Conservation (phyloP, 2,797 vertebrate genomes). For the Oreochromis grahami region DNA sequence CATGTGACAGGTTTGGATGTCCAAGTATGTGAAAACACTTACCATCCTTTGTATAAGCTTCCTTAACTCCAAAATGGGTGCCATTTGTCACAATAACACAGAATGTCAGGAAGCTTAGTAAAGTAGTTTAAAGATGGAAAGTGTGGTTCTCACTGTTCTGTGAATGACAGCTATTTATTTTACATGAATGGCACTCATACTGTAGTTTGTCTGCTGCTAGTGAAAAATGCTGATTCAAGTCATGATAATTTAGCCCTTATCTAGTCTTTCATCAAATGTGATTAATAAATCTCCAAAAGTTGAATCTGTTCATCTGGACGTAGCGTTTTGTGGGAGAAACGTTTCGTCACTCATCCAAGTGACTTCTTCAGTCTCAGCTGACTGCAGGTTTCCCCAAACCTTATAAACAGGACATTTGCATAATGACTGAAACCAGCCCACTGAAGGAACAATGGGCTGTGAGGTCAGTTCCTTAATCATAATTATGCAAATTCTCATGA, state of each 20-base stretch:
- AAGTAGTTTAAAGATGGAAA: background rate
- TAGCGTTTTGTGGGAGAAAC: too few species aligned
- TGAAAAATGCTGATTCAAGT: background rate
- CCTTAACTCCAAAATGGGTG: background rate
- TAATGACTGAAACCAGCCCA: too few species aligned
- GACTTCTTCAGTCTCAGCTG: too few species aligned
- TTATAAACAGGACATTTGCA: too few species aligned
- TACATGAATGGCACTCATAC: background rate
- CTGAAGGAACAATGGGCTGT: too few species aligned
- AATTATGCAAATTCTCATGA: too few species aligned
- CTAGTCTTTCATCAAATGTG: background rate
- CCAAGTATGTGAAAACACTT: background rate
- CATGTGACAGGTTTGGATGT: background rate
- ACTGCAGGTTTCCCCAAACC: too few species aligned
- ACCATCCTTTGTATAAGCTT: background rate
- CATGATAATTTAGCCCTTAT: rapidly evolving
- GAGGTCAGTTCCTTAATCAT: too few species aligned
- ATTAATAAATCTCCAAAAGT: background rate
- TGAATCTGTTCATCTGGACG: too few species aligned
- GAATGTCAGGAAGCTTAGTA: background rate
- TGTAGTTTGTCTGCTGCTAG: background rate
- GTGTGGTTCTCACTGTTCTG: background rate
- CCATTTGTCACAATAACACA: constrained; percentile 24
- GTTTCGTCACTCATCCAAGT: too few species aligned
- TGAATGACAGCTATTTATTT: background rate